phyloP scores from a whole-genome alignment of 2,113 vertebrate species.

The Sula dactylatra region DNA sequence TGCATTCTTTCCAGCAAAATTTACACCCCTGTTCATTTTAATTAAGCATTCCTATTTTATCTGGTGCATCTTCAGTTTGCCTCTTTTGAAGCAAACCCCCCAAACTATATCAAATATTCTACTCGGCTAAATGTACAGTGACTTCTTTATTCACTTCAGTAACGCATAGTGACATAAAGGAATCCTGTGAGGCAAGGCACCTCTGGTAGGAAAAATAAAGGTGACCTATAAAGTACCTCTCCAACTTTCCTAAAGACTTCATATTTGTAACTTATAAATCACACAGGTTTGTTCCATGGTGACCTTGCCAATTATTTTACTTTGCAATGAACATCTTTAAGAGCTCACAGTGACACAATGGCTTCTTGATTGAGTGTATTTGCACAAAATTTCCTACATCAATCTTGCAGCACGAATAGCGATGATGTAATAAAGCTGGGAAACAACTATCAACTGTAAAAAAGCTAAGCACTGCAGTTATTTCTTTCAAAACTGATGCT shows the following conservation, averaged over 20 bases:
- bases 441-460: background rate
- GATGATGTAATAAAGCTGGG: slow-evolving; percentile 4
- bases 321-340: background rate
- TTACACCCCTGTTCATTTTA: background rate
- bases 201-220: slow-evolving; percentile 63
- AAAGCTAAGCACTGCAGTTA: background rate
- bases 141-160: slow-evolving; percentile 50
- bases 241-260: slow-evolving; percentile 65
- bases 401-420: background rate
- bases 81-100: background rate
- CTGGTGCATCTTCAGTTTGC: background rate
- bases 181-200: slow-evolving; percentile 51
- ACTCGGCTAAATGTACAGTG: background rate
- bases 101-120: background rate
- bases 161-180: slow-evolving; percentile 57
- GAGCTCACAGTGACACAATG: background rate
- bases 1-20: background rate
- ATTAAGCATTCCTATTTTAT: background rate
- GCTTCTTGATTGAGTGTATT: background rate
- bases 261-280: slow-evolving; percentile 36
- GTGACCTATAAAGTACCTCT: slow-evolving; percentile 49
- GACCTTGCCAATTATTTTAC: background rate
- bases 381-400: slow-evolving; percentile 50
- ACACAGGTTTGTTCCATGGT: background rate
- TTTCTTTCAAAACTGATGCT: background rate